A percentile compares a stretch with the other conserved stretches of the same genome.
phyloP scores from a whole-genome alignment of 2,888 invertebrate species.

The Xanthorhoe designata region DNA sequence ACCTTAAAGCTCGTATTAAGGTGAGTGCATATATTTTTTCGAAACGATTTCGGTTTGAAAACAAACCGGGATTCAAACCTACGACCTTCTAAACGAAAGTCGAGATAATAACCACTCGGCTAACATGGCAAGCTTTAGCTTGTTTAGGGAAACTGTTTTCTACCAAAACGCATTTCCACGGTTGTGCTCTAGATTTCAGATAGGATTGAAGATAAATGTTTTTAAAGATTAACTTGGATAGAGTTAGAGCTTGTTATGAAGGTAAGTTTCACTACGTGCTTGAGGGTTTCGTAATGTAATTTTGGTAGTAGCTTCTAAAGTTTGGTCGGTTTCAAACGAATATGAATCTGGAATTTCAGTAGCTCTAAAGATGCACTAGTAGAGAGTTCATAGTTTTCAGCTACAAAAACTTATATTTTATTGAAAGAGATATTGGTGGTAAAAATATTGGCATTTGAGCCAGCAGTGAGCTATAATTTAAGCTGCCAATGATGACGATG shows the following conservation, averaged over 20 bases:
- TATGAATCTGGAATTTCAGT: conserved; percentile 10
- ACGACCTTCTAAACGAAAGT: no score
- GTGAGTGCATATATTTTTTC: no score
- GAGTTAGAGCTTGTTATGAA: conserved; percentile 26
- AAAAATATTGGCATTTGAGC: no score
- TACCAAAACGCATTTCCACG: conserved; percentile 32
- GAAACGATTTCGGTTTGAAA: no score
- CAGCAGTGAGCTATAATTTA: no score
- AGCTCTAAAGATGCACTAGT: background rate
- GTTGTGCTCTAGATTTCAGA: conserved; percentile 61
- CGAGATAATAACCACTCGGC: no score
- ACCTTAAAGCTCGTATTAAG: no score
- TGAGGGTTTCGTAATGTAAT: conserved; percentile 25
- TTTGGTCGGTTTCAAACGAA: conserved; percentile 7
- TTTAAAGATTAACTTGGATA: conserved; percentile 36
- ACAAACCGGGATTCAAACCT: no score
- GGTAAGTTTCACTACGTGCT: conserved; percentile 31
- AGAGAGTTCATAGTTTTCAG: background rate
- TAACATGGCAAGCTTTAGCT: no score
- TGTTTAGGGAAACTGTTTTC: conserved; percentile 16
- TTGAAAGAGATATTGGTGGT: no score
- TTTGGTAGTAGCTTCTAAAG: conserved; percentile 16
- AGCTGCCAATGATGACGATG: no score
- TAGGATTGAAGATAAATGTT: conserved; percentile 56
- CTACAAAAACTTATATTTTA: no score